phyloP scores from a whole-genome alignment of 2,113 vertebrate genomes.

The Mastomys coucha region DNA sequence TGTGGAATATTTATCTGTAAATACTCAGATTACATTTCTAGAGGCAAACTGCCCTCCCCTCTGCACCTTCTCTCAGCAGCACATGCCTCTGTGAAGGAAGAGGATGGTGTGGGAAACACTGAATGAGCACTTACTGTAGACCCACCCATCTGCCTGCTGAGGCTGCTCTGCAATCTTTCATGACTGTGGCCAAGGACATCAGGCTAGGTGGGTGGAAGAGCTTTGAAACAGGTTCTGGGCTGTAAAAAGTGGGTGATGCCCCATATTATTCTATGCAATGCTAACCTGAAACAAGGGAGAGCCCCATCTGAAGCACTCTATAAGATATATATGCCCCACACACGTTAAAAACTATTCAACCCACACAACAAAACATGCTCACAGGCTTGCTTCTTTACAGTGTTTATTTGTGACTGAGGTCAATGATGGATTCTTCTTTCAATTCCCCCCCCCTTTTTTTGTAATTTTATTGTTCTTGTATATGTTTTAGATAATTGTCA shows the following conservation, averaged over 20 bases:
- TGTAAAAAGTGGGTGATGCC: constrained; percentile 40
- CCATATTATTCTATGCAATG: neutral
- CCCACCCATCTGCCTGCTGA: too few species aligned
- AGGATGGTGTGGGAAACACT: constrained; percentile 97
- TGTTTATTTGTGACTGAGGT: constrained; percentile 64
- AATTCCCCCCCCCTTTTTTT: constrained; percentile 1
- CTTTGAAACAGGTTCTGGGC: constrained; percentile 13
- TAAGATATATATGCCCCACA: neutral
- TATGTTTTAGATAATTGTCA: neutral
- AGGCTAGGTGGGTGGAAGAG: neutral
- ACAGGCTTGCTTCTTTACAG: neutral
- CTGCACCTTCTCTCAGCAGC: constrained; percentile 91
- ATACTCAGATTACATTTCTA: constrained; percentile 93
- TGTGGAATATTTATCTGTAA: constrained; percentile 96
- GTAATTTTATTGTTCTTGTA: neutral
- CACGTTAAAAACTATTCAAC: neutral
- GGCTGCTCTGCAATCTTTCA: constrained; percentile 52
- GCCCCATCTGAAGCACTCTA: neutral
- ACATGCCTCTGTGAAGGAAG: constrained; percentile 95
- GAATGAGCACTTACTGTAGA: constrained; percentile 92
- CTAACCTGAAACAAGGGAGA: neutral
- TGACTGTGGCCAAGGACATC: neutral
- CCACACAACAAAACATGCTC: neutral
- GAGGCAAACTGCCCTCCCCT: constrained; percentile 83
- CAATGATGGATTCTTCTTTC: constrained; percentile 71